Conservation (phyloP, 2,888 invertebrate species). For the Drosophila prostipennis region DNA sequence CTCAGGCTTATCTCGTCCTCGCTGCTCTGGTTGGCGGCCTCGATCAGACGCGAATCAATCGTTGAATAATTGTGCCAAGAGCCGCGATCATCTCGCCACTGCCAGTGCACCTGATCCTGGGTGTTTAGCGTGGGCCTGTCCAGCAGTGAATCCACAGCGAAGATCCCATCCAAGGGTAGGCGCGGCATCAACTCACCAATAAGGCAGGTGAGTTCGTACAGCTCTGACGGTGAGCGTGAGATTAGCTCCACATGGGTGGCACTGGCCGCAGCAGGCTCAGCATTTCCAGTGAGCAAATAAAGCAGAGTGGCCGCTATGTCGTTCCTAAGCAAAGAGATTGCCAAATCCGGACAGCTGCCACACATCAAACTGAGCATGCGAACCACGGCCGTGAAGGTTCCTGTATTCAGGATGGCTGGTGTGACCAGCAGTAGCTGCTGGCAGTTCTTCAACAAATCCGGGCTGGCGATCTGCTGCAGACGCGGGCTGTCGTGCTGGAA, state of each 20-base stretch:
- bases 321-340: slow-evolving; percentile 95
- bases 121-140: slow-evolving; percentile 89
- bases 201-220: slow-evolving; percentile 98
- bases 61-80: slow-evolving; percentile 96
- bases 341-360: slow-evolving; percentile 96
- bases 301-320: slow-evolving; percentile 98
- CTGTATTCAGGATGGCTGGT: slow-evolving; percentile 97
- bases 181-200: slow-evolving; percentile 99
- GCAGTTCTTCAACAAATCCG: slow-evolving; percentile 94
- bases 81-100: slow-evolving; percentile 98
- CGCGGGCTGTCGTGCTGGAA: slow-evolving; percentile 96
- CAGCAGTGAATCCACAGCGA: slow-evolving; percentile 95
- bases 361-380: slow-evolving; percentile 98
- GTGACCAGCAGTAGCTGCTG: slow-evolving; percentile 96
- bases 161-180: slow-evolving; percentile 97
- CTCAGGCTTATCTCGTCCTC: slow-evolving; percentile 98
- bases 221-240: slow-evolving; percentile 96
- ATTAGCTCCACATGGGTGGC: slow-evolving; percentile 91
- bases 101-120: slow-evolving; percentile 95
- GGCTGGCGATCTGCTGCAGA: slow-evolving; percentile 96
- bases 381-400: slow-evolving; percentile 97
- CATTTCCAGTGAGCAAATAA: slow-evolving; percentile 96
- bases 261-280: slow-evolving; percentile 85
- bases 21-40: slow-evolving; percentile 96
- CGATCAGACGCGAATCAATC: slow-evolving; percentile 96